Conservation (phyloP, 2,113 vertebrate genomes). For the Trichomycterus rosablanca region DNA sequence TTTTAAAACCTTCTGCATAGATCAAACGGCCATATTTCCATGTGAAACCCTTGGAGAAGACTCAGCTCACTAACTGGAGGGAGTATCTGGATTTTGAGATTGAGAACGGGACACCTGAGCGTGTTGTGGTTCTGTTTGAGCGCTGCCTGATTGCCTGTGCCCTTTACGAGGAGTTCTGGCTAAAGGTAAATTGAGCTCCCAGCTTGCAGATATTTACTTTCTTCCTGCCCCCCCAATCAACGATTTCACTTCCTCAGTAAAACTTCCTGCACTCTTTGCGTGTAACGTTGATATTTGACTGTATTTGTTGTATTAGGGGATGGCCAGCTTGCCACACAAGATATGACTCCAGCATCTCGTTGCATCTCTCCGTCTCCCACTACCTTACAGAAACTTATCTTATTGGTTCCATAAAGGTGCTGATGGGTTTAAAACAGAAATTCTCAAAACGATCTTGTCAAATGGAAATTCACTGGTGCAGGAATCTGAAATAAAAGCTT, state of each 20-base stretch:
- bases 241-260: constrained; percentile 89
- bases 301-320: constrained; percentile 99
- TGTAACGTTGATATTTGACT: constrained; percentile 99
- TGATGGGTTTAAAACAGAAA: constrained; percentile 99
- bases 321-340: constrained; percentile 99
- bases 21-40: constrained; percentile 98
- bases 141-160: constrained; percentile 98
- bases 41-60: constrained; percentile 95
- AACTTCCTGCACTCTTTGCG: constrained; percentile 96
- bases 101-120: constrained; percentile 93
- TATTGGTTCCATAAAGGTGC: constrained; percentile 99
- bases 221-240: constrained; percentile 66
- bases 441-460: constrained; percentile 95
- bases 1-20: no score
- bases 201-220: constrained; percentile 49
- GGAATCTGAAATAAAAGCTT: constrained; percentile 63
- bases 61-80: constrained; percentile 97
- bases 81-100: constrained; percentile 99
- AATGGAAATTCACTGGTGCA: constrained; percentile 76
- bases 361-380: constrained; percentile 98
- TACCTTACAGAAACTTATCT: constrained; percentile 99
- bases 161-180: constrained; percentile 99
- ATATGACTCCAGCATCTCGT: constrained; percentile 99
- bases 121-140: constrained; percentile 96
- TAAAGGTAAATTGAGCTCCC: constrained; percentile 79